Evolutionary conservation across 2,888 invertebrate species (phyloP).

Genomic region (Geotrupes spiniger): DNA sequence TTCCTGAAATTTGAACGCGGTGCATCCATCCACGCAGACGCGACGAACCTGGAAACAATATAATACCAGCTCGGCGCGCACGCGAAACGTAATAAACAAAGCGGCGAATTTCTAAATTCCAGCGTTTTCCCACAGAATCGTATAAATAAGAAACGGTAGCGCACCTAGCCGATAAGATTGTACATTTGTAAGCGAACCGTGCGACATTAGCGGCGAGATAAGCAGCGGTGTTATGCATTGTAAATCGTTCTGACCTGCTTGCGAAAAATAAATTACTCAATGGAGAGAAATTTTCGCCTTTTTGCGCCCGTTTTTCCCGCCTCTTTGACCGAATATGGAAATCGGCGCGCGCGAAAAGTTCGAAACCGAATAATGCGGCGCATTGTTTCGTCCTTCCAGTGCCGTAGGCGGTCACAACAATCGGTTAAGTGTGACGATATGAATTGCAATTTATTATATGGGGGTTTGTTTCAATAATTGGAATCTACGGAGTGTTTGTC

Average conservation of each 20-base stretch:
- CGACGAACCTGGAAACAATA: constrained; percentile 2
- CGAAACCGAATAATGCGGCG: too few species aligned
- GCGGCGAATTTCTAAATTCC: constrained; percentile 12
- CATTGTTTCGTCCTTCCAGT: too few species aligned
- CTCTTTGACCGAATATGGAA: too few species aligned
- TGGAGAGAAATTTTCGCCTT: constrained; percentile 35
- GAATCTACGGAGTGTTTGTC: too few species aligned
- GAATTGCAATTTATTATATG: too few species aligned
- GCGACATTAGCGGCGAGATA: constrained; percentile 32
- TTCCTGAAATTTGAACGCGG: too few species aligned
- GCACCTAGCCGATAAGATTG: constrained; percentile 19
- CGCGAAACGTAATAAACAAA: neutral
- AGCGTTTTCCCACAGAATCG: constrained; percentile 10
- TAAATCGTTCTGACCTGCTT: constrained; percentile 40
- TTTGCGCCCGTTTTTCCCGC: neutral
- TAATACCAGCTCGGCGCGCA: neutral
- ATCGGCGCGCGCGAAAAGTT: too few species aligned
- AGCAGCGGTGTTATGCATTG: constrained; percentile 34
- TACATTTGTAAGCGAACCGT: constrained; percentile 29
- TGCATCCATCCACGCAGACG: neutral
- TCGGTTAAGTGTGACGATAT: too few species aligned
- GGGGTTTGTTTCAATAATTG: too few species aligned
- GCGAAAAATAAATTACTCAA: constrained; percentile 38
- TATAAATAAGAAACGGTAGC: constrained; percentile 19
- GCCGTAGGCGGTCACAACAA: too few species aligned